Evolutionary conservation across 2,888 invertebrate species (phyloP).

Genomic region (Drosophila recens): DNA sequence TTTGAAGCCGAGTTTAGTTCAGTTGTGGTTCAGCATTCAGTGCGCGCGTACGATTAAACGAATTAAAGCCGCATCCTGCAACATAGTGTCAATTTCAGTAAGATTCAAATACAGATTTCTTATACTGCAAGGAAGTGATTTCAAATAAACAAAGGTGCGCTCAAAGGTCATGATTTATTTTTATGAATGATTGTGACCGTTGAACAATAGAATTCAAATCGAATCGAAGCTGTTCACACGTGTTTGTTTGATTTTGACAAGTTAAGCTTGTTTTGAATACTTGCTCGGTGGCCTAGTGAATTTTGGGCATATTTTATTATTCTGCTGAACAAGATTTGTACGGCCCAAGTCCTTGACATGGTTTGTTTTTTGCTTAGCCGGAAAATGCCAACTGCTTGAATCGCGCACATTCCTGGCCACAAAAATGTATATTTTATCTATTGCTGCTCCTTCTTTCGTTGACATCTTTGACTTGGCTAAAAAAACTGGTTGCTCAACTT

Average conservation of each 20-base stretch:
- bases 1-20: slow-evolving; percentile 69
- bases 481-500: slow-evolving; percentile 66
- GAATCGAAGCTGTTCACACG: background rate
- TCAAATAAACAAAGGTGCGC: slow-evolving; percentile 1
- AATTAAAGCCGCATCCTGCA: slow-evolving; percentile 25
- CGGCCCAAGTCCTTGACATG: slow-evolving; percentile 22
- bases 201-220: slow-evolving; percentile 4
- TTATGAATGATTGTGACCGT: background rate
- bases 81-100: background rate
- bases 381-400: slow-evolving; percentile 10
- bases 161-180: background rate
- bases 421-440: background rate
- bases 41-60: slow-evolving; percentile 64
- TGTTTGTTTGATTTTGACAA: background rate
- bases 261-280: background rate
- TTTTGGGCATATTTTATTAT: slow-evolving; percentile 10
- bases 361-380: slow-evolving; percentile 7
- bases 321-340: background rate
- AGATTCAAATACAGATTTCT: background rate
- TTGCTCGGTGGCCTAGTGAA: slow-evolving; percentile 1
- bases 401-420: slow-evolving; percentile 5
- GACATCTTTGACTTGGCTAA: slow-evolving; percentile 61
- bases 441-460: slow-evolving; percentile 41
- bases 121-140: slow-evolving; percentile 9
- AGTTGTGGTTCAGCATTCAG: slow-evolving; percentile 81